Evolutionary conservation across 2,888 invertebrate species (phyloP).

Genomic region (Hypercompe scribonia): DNA sequence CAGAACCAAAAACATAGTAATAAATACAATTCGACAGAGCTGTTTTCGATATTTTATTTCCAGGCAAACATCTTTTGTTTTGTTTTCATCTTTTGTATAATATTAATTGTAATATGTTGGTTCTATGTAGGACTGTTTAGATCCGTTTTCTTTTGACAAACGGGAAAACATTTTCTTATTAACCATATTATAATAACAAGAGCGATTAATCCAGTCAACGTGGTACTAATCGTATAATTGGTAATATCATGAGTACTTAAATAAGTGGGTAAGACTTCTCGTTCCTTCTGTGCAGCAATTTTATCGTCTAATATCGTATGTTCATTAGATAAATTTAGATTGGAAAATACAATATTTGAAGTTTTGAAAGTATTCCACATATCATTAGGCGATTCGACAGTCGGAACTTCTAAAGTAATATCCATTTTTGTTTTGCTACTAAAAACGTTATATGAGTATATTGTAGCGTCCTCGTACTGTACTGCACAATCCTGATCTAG

Average conservation of each 20-base stretch:
- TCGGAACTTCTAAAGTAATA: neutral
- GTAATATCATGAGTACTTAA: neutral
- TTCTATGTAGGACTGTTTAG: too few relatives aligned
- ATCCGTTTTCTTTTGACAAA: neutral
- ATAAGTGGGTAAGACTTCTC: neutral
- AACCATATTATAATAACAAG: neutral
- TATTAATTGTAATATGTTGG: neutral
- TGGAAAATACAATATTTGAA: neutral
- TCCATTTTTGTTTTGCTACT: neutral
- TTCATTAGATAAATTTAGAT: neutral
- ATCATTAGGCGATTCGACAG: neutral
- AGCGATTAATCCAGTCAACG: neutral
- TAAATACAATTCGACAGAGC: neutral
- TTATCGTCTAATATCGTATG: neutral
- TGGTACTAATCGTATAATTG: neutral
- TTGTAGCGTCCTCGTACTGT: neutral
- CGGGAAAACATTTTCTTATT: neutral
- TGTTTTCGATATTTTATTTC: neutral
- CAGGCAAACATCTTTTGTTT: too few relatives aligned
- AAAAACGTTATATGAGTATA: neutral
- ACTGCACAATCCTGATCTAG: neutral
- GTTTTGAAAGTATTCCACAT: neutral
- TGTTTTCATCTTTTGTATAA: neutral
- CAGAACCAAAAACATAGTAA: neutral
- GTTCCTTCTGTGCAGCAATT: neutral